These are phyloP conservation scores for Idaea aversata DNA, from an alignment of 2,888 invertebrate genomes.

Conservation along the genomic window DNA sequence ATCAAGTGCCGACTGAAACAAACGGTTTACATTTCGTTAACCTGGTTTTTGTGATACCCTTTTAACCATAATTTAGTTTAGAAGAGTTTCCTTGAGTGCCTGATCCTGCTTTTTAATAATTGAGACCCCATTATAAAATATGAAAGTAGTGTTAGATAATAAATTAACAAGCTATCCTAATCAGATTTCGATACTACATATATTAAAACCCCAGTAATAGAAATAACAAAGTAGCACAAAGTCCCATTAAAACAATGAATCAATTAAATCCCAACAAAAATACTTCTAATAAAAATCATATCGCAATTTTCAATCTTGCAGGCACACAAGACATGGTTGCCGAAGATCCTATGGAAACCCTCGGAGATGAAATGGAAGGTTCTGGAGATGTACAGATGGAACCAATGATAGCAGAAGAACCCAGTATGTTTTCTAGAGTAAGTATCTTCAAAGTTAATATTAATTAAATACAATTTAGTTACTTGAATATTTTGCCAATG, in stretches of 20 bases:
- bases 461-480: not conserved
- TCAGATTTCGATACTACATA: not conserved
- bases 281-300: not conserved
- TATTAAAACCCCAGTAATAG: not conserved
- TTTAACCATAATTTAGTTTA: not conserved
- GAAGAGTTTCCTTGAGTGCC: not conserved
- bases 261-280: not conserved
- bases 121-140: too few species aligned
- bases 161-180: too few species aligned
- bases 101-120: not conserved
- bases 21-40: constrained; percentile 32
- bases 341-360: constrained; percentile 35
- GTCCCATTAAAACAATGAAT: not conserved
- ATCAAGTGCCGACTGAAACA: constrained; percentile 27
- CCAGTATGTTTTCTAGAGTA: constrained; percentile 52
- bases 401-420: constrained; percentile 29
- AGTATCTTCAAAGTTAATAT: constrained; percentile 17
- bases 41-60: constrained; percentile 11
- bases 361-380: constrained; percentile 73
- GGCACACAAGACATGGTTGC: constrained; percentile 48
- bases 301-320: constrained; percentile 2
- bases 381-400: constrained; percentile 72
- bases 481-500: too few species aligned
- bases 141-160: too few species aligned
- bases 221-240: not conserved